Evolutionary conservation across 1,140 invertebrate genomes (phyloP).

Genomic region (Atta colombica): DNA sequence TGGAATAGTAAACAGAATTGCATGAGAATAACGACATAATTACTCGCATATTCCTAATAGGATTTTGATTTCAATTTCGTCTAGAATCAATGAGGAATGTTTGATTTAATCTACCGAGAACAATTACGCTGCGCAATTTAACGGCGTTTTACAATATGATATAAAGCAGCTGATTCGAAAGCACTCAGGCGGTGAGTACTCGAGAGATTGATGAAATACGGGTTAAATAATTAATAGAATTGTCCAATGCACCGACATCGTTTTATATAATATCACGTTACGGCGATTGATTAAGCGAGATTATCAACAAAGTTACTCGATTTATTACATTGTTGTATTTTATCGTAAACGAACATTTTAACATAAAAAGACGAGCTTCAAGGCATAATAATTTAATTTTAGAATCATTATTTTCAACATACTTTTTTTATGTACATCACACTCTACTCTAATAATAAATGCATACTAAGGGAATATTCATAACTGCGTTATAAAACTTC

Average conservation of each 20-base stretch:
- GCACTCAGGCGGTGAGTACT: conserved; percentile 54
- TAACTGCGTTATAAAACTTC: background rate
- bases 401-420: background rate
- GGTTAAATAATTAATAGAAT: conserved; percentile 65
- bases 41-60: conserved; percentile 61
- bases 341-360: background rate
- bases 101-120: conserved; percentile 58
- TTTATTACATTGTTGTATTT: conserved; percentile 34
- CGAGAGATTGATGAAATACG: conserved; percentile 57
- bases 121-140: conserved; percentile 62
- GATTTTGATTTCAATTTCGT: conserved; percentile 63
- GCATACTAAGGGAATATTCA: background rate
- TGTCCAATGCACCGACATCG: conserved; percentile 45
- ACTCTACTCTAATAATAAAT: conserved; percentile 1
- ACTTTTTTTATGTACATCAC: background rate
- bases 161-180: conserved; percentile 61
- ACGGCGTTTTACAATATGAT: conserved; percentile 60
- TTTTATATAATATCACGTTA: conserved; percentile 53
- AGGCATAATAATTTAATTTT: conserved; percentile 9
- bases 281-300: conserved; percentile 40
- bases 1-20: conserved; percentile 57
- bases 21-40: conserved; percentile 57
- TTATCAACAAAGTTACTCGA: conserved; percentile 50
- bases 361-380: background rate
- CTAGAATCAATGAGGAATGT: conserved; percentile 64